These are phyloP conservation scores for Caenorhabditis sp. DNA, from an alignment of 2,888 invertebrate species.

Conservation along the genomic window DNA sequence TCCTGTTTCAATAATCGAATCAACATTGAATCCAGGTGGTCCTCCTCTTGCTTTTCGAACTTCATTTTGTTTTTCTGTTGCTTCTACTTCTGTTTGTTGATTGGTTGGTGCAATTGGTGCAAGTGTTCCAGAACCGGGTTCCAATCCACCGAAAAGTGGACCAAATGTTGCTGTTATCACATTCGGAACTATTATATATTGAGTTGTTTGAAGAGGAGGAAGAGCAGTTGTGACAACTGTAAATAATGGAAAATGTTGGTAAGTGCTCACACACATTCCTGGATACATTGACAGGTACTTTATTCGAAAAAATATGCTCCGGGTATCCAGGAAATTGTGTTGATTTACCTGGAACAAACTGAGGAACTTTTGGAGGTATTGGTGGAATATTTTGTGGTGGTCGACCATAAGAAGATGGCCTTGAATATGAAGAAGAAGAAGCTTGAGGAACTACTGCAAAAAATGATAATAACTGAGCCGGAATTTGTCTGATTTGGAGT, in stretches of 20 bases:
- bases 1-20: constrained; percentile 23
- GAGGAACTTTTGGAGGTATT: background rate
- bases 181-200: background rate
- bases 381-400: constrained; percentile 24
- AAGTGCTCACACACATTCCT: no score
- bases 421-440: constrained; percentile 22
- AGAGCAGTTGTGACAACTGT: constrained; percentile 4
- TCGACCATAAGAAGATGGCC: constrained; percentile 32
- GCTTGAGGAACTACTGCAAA: background rate
- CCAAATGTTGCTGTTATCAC: constrained; percentile 3
- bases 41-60: constrained; percentile 22
- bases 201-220: constrained; percentile 1
- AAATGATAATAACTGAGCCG: no score
- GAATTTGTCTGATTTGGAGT: no score
- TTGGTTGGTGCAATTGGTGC: constrained; percentile 31
- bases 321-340: no score
- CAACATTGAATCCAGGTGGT: constrained; percentile 36
- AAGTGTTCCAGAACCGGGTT: constrained; percentile 26
- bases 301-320: no score
- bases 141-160: constrained; percentile 32
- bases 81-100: constrained; percentile 32
- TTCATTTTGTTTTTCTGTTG: constrained; percentile 35
- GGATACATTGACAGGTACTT: no score
- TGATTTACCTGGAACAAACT: background rate
- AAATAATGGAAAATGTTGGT: constrained; percentile 2